Evolutionary conservation across 2,113 vertebrate species (phyloP).

Genomic region (Falcunculus frontatus): DNA sequence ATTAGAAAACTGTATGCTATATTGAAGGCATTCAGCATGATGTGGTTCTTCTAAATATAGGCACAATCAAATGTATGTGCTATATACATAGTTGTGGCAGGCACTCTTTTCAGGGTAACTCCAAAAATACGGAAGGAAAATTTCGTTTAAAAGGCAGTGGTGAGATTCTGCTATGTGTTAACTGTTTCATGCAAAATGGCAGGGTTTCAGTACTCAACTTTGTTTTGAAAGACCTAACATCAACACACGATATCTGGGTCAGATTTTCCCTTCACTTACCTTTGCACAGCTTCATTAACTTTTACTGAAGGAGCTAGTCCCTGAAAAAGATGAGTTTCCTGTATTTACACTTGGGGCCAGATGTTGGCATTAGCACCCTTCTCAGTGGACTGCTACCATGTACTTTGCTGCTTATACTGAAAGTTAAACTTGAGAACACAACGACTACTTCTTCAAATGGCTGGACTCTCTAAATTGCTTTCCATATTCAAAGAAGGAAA

Average conservation of each 20-base stretch:
- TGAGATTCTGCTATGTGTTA: background rate
- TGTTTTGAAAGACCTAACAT: background rate
- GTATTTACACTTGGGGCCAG: background rate
- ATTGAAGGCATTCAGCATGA: background rate
- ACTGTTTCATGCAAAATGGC: background rate
- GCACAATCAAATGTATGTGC: background rate
- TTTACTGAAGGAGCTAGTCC: background rate
- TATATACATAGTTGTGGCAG: background rate
- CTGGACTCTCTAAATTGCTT: background rate
- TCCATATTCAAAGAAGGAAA: background rate
- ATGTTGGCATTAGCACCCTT: background rate
- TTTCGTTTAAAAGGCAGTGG: background rate
- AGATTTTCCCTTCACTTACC: background rate
- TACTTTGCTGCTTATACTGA: background rate
- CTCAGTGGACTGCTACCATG: background rate
- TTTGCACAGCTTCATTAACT: constrained; percentile 6
- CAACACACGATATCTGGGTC: background rate
- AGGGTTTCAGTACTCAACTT: background rate
- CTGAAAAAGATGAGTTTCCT: background rate
- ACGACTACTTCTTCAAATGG: background rate
- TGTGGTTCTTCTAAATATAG: background rate
- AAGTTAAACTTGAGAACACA: background rate
- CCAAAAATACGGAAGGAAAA: background rate
- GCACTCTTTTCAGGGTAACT: background rate
- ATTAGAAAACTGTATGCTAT: background rate